Conservation (phyloP, 2,888 invertebrate genomes). For the Sisyra terminalis region DNA sequence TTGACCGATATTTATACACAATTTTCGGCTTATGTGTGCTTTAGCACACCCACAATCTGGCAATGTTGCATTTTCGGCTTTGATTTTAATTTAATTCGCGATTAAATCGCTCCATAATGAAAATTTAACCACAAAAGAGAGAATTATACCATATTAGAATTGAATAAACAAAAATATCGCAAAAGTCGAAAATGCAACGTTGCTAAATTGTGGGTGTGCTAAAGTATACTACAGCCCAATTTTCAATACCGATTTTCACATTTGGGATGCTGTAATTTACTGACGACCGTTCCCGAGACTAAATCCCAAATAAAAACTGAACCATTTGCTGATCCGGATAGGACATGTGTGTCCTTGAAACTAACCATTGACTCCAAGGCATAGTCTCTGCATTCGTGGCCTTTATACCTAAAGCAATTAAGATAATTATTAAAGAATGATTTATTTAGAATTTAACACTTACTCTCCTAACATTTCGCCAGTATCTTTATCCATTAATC, state of each 20-base stretch:
- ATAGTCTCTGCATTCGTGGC: constrained; percentile 69
- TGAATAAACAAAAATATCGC: too few relatives aligned
- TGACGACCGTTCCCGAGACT: constrained; percentile 47
- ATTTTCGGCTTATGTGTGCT: too few relatives aligned
- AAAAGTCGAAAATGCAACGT: too few relatives aligned
- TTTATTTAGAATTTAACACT: constrained; percentile 14
- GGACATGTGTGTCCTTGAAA: constrained; percentile 65
- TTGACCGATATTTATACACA: too few relatives aligned
- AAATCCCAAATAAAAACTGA: constrained; percentile 81
- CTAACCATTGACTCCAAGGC: constrained; percentile 78
- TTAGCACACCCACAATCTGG: too few relatives aligned
- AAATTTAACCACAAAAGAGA: too few relatives aligned
- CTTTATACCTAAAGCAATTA: constrained; percentile 43
- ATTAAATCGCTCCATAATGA: too few relatives aligned
- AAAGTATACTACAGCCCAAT: too few relatives aligned
- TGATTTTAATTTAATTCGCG: too few relatives aligned
- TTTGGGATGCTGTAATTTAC: constrained; percentile 31
- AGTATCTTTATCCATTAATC: constrained; percentile 75
- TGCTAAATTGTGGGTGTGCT: too few relatives aligned
- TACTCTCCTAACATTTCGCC: constrained; percentile 59
- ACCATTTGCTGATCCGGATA: constrained; percentile 84
- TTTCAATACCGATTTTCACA: constrained; percentile 1
- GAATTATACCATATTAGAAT: too few relatives aligned
- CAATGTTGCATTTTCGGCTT: too few relatives aligned
- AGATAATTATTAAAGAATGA: not conserved